A percentile compares a stretch with the other conserved stretches of the same genome.
Conservation (phyloP, 2,888 invertebrate species). For the Chrysodeixis includens region DNA sequence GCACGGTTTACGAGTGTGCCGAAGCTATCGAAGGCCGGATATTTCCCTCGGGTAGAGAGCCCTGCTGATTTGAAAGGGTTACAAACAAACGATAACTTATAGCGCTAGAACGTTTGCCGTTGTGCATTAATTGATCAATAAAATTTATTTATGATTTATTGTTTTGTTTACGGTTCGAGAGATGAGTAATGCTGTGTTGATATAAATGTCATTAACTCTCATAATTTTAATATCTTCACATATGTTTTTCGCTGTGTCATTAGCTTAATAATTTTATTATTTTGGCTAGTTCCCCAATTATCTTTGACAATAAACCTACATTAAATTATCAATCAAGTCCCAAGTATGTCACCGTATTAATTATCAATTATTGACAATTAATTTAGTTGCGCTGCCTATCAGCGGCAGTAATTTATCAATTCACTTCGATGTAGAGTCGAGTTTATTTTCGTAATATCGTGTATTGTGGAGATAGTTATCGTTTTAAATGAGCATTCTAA, state of each 20-base stretch:
- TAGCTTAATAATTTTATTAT: slow-evolving; percentile 18
- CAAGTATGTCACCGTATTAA: slow-evolving; percentile 28
- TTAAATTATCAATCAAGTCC: slow-evolving; percentile 41
- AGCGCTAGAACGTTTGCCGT: slow-evolving; percentile 17
- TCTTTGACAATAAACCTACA: slow-evolving; percentile 25
- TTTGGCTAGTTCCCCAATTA: slow-evolving; percentile 7
- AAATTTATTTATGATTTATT: slow-evolving; percentile 62
- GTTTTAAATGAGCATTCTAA: background rate
- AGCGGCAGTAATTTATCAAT: slow-evolving; percentile 16
- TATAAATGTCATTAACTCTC: slow-evolving; percentile 36
- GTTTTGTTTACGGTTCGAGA: slow-evolving; percentile 59
- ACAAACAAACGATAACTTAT: slow-evolving; percentile 37
- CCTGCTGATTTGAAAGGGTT: slow-evolving; percentile 48
- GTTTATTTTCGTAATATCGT: slow-evolving; percentile 9
- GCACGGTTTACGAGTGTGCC: slow-evolving; percentile 24
- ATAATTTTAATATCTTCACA: slow-evolving; percentile 29
- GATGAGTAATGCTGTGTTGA: slow-evolving; percentile 46
- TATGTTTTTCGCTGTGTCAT: slow-evolving; percentile 26
- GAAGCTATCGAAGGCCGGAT: slow-evolving; percentile 24
- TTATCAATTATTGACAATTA: slow-evolving; percentile 43
- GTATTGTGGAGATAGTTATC: slow-evolving; percentile 4
- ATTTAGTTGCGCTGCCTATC: slow-evolving; percentile 15
- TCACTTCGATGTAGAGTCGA: slow-evolving; percentile 9
- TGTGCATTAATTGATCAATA: slow-evolving; percentile 60
- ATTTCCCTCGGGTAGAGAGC: slow-evolving; percentile 27